Base-by-base conservation (phyloP, 2,888 invertebrate species). In the Trissolcus brochymenae region DNA sequence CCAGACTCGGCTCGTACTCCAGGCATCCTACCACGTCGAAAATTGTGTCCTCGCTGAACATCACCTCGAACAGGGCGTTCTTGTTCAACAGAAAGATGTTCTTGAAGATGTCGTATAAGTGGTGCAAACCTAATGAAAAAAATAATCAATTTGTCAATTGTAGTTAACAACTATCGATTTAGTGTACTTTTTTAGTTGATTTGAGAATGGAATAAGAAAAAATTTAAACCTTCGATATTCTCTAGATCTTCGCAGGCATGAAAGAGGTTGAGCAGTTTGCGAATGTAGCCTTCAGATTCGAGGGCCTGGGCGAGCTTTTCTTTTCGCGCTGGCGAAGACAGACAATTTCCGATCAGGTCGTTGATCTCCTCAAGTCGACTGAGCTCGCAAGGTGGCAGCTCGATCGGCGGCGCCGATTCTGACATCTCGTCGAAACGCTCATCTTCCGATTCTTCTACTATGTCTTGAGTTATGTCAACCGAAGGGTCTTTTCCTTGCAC, bases 401-500 rank as follows among this genome's bases (percentile, higher is more conserved):
- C 98, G 80, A 98, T 95, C 35, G 98, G 96, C 76, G 97, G 96
- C 60, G 96, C 96, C 82, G 96, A 95, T 88, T 98, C 98, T 61
- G 96, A 95, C 94, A 97, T 96, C 86, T 98, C 98, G 90, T 98
- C 98, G 89, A 96, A 98, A 57, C 97, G 92, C 87, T 98, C 98
- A 92, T 98, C 98, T 91, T 97, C 97, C 0, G 96, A 96, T 88
- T 98, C 97, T 90, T 98, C 97, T 4, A 97, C 96, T 82, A 97
- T 96, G 84, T 98, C 97, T 90, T 98, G 98, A 59, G 98, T 98
- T 79, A 98, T 97, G 90, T 98, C 98, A 76, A 98, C 98, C 25
- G 98, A 97, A 49, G 99, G 99, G 91, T 99, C 99, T 90, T 98
- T 98, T 43, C 99, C 99, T 92, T 99, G 99, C 46, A 99, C 97